Percentiles rank a stretch among this genome's conserved stretches.
These are phyloP conservation scores for Callorhinus ursinus DNA, from an alignment of 2,113 vertebrate species.

Conservation along the genomic window DNA sequence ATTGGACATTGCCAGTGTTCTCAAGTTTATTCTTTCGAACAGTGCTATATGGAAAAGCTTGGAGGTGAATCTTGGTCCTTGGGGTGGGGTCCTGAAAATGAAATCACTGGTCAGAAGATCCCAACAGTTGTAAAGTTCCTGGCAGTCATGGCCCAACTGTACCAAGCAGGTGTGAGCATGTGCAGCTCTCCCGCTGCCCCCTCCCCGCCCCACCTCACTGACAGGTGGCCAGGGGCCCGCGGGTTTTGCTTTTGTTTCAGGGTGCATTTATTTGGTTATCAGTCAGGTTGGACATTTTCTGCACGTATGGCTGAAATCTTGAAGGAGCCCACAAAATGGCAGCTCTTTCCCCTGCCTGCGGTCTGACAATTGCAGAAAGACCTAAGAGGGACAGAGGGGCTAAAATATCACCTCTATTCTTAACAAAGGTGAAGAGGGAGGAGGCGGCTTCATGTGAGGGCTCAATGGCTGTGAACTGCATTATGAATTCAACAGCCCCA, in stretches of 20 bases:
- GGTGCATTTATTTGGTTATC: neutral
- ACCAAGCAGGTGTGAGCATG: neutral
- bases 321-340: neutral
- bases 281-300: neutral
- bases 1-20: fast-evolving
- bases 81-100: neutral
- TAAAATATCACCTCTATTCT: neutral
- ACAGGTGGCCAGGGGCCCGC: fast-evolving
- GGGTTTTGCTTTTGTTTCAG: neutral
- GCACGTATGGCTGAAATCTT: fast-evolving
- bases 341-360: neutral
- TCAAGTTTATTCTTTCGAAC: neutral
- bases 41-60: neutral
- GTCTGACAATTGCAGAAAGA: neutral
- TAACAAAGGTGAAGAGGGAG: fast-evolving
- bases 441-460: fast-evolving
- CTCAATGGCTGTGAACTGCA: fast-evolving
- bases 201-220: too few species aligned
- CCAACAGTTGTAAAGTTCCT: neutral
- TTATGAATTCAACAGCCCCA: neutral
- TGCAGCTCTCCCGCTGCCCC: neutral
- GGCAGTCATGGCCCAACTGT: fast-evolving
- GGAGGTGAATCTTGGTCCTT: neutral
- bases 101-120: neutral
- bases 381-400: too few species aligned